Base-by-base conservation (phyloP, 2,797 vertebrate species). In the Melanotaenia maccullochi region DNA sequence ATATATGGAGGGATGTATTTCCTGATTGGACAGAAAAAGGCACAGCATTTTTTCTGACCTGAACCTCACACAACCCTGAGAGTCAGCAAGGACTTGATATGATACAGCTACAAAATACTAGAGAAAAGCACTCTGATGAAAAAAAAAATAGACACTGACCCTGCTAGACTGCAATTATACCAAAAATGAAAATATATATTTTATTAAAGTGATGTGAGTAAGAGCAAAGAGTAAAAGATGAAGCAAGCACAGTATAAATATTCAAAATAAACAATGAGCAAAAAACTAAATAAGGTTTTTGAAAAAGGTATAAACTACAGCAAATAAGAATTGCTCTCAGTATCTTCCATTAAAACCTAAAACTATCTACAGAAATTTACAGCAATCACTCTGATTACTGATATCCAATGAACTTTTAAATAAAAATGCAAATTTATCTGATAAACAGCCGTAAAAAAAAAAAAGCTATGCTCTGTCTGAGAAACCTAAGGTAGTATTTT, bases 21-120 rank as follows among this genome's bases (percentile, higher is more conserved):
- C 73, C 84, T 84, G 73, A 84, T 71, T 72, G 73, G 78, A 86
- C 81, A 85, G 79, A 75, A 79, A 88, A 68, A 81, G 74, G 60
- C 63, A 76, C 62, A 63, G 78, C 59, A 56, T 70, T 60, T 71
- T 60, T 82, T 76, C 76, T 67, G 71, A 66, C 14, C 63, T 73
- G 60, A 47, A 77, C 69, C 75, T 82, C 71, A 64, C 65, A 75
- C 16, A 66, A 63, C 52, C 59, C 73, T 66, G 56, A 57, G 68
- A 85, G 71, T 77, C 78, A 82, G 73, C 67, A 59, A 75, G 49
- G 65, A 78, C 58, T 69, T 84, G 47, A 82, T 75, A 56, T 65
- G 72, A 82, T 81, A 82, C 57, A 38, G 60, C 68, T 56, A 52
- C 52, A 75, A 73, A 38, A 80, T 33, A 65, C 44, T 73, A 52